Evolutionary conservation across 2,888 invertebrate genomes (phyloP).

Genomic region (Amphiduros pacificus): DNA sequence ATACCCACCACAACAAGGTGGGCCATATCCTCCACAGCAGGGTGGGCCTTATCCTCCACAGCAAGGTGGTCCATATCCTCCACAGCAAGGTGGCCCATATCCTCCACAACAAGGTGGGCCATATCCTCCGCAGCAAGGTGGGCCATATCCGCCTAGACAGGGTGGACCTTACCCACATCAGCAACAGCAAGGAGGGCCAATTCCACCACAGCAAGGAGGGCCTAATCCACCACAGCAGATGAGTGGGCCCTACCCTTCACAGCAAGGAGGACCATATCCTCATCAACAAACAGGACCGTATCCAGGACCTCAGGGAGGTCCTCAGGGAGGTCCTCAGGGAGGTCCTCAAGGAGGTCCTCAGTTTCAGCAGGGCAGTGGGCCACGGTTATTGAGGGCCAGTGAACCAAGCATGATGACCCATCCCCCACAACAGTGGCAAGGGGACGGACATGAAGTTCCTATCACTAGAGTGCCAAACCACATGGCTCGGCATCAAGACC

Average conservation of each 20-base stretch:
- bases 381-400: neutral
- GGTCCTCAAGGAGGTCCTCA: neutral
- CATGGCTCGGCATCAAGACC: neutral
- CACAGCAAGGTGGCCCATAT: neutral
- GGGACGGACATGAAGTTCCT: neutral
- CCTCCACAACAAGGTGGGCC: neutral
- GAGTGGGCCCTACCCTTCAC: neutral
- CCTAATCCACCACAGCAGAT: neutral
- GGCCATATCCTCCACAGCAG: neutral
- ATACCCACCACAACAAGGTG: neutral
- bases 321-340: neutral
- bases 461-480: neutral
- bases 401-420: neutral
- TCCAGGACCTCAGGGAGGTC: neutral
- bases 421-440: neutral
- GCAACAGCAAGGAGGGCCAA: neutral
- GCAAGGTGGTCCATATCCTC: neutral
- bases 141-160: neutral
- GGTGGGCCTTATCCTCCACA: constrained; percentile 1
- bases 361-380: neutral
- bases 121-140: neutral
- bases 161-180: neutral
- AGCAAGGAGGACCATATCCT: constrained; percentile 1
- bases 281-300: neutral
- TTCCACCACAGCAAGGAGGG: neutral